Conservation (phyloP, 1,140 invertebrate species). For the Nephotettix cincticeps region DNA sequence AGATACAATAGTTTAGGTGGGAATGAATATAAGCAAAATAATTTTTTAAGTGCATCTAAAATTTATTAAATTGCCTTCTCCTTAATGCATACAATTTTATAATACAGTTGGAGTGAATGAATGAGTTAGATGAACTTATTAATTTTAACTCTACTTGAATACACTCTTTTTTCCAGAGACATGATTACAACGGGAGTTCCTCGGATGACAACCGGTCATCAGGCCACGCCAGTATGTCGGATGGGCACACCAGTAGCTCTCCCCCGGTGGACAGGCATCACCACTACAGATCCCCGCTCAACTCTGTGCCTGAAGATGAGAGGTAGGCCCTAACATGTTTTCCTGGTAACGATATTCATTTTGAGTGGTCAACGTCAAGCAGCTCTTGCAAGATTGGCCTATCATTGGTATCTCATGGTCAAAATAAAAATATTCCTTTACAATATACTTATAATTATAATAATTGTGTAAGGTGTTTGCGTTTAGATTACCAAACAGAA, state of each 20-base stretch:
- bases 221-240: constrained; percentile 89
- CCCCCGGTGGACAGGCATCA: constrained; percentile 55
- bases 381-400: no score
- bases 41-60: no score
- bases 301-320: constrained; percentile 68
- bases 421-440: neutral
- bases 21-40: no score
- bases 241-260: constrained; percentile 68
- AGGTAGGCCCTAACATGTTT: no score
- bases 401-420: neutral
- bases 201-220: constrained; percentile 87
- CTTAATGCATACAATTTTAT: no score
- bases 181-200: constrained; percentile 74
- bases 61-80: no score
- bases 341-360: no score
- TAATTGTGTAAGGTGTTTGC: neutral
- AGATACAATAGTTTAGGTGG: no score
- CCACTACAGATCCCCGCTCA: constrained; percentile 57
- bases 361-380: no score
- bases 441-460: neutral
- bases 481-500: constrained; percentile 40
- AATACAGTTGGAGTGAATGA: no score
- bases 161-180: constrained; percentile 59
- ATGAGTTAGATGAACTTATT: no score
- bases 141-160: no score